Evolutionary conservation across 1,140 invertebrate genomes (phyloP).

Genomic region (Orussus abietinus): DNA sequence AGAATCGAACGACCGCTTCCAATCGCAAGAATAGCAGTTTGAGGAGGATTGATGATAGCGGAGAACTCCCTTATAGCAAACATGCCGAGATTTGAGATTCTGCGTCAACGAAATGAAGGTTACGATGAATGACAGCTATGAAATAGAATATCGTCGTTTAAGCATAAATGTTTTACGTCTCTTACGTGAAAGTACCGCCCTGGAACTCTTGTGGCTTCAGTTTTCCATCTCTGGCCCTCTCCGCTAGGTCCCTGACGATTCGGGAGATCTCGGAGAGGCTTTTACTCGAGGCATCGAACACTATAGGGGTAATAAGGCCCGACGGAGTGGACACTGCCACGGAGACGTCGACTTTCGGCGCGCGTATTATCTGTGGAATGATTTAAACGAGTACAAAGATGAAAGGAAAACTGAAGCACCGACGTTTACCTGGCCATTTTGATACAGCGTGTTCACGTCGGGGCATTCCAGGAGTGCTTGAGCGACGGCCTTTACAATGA

Average conservation of each 20-base stretch:
- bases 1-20: conserved; percentile 53
- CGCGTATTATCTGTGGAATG: conserved; percentile 59
- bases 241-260: conserved; percentile 79
- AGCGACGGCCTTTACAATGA: conserved; percentile 93
- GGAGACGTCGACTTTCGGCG: conserved; percentile 81
- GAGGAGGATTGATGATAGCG: conserved; percentile 80
- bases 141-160: no score
- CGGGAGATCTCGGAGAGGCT: conserved; percentile 82
- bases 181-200: conserved; percentile 66
- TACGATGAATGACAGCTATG: neutral
- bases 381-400: conserved; percentile 1
- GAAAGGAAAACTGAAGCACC: conserved; percentile 6
- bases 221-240: conserved; percentile 88
- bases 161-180: no score
- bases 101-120: conserved; percentile 34
- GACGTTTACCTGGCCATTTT: conserved; percentile 37
- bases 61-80: no score
- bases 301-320: conserved; percentile 97
- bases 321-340: conserved; percentile 94
- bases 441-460: conserved; percentile 69
- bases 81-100: conserved; percentile 97
- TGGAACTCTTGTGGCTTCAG: conserved; percentile 96
- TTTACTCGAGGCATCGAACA: conserved; percentile 88
- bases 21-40: conserved; percentile 81
- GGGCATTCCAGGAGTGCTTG: conserved; percentile 87